Base-by-base conservation (phyloP, 2,113 vertebrate genomes). In the Indri indri region DNA sequence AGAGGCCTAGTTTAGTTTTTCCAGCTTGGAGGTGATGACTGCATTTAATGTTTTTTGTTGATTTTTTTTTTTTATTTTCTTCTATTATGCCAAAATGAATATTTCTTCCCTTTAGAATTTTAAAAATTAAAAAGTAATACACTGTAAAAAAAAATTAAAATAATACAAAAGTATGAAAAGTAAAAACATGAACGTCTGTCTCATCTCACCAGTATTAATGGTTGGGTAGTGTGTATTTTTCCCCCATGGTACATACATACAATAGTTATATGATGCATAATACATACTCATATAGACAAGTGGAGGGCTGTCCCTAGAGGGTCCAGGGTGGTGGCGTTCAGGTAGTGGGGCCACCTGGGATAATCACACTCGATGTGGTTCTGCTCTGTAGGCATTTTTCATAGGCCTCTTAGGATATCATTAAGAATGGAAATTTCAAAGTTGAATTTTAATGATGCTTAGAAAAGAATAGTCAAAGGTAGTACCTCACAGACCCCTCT, bases 361-460 rank as follows among this genome's bases (percentile, higher is more conserved):
- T 63, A 34, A 18, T 42, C 18, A 27, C 77, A 2, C 8, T 40
- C 16, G 3, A 25, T n/a, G 34, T 25, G 42, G 45, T 52, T 93
- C 66, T 73, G 40, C 23, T 32, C 47, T 18, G 12, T 17, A 25
- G 32, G 12, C 27, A 34, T 90, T 89, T 91, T 80, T 76, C 63
- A 40, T 14, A 65, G 76, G 50, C 23, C 90, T 95, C 13, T 42
- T n/a, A 84, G 22, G n/a, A 65, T 83, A 76, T 63, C 52, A 30
- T 71, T 66, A 68, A 77, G 82, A 77, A 54, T 4, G 88, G 42
- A 88, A 22, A 82, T 91, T 90, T 96, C 27, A 85, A 73, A 88
- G 91, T 63, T 18, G 57, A 88, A 63, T 68, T 94, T 81, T 90
- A 47, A 86, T 84, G 80, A 40, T 57, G 25, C 76, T 85, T 37